Evolutionary conservation across 1,140 invertebrate genomes (phyloP).

Genomic region (Drosophila pseudoobscura): DNA sequence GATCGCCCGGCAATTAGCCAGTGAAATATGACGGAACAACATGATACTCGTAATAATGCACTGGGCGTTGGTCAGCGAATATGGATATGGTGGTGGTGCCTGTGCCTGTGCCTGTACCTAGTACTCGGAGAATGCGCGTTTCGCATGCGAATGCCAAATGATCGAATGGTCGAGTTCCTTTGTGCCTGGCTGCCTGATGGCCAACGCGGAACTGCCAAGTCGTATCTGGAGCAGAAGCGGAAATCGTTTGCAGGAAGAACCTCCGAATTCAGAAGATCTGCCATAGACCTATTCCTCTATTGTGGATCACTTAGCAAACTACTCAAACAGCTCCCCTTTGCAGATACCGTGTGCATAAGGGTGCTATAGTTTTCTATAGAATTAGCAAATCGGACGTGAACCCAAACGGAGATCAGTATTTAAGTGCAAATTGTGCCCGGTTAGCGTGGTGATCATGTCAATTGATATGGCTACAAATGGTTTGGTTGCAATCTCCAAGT

Average conservation of each 20-base stretch:
- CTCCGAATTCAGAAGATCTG: slow-evolving; percentile 25
- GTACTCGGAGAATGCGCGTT: slow-evolving; percentile 22
- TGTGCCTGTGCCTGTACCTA: too few relatives aligned
- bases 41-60: slow-evolving; percentile 48
- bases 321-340: too few relatives aligned
- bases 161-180: slow-evolving; percentile 12
- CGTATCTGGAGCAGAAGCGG: slow-evolving; percentile 32
- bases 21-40: slow-evolving; percentile 59
- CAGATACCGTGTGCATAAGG: too few relatives aligned
- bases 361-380: too few relatives aligned
- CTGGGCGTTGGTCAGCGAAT: slow-evolving; percentile 44
- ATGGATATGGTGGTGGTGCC: background rate
- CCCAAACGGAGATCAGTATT: too few relatives aligned
- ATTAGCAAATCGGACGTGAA: too few relatives aligned
- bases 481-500: too few relatives aligned
- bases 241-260: slow-evolving; percentile 9
- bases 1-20: slow-evolving; percentile 36
- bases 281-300: slow-evolving; percentile 30
- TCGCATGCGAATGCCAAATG: slow-evolving; percentile 43
- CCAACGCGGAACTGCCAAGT: slow-evolving; percentile 43
- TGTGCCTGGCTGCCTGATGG: background rate
- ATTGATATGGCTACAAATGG: too few relatives aligned
- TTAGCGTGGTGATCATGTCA: too few relatives aligned
- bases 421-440: too few relatives aligned
- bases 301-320: slow-evolving; percentile 1